Evolutionary conservation across 2,113 vertebrate genomes (phyloP).

Genomic region (Notarius quadriscutis): DNA sequence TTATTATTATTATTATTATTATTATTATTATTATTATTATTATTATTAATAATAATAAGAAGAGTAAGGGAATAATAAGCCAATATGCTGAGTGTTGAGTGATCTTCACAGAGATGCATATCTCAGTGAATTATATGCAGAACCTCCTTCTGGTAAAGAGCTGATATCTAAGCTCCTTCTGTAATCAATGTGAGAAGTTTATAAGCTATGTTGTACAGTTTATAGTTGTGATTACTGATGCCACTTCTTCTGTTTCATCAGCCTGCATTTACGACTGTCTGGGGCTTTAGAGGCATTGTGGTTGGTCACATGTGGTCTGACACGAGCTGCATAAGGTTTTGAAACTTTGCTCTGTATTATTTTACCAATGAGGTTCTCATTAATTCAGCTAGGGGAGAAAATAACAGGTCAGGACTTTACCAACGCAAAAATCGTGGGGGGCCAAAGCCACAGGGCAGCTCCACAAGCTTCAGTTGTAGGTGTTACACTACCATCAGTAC

Average conservation of each 20-base stretch:
- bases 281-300: neutral
- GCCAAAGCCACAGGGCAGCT: slow-evolving; percentile 41
- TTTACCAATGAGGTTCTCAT: slow-evolving; percentile 25
- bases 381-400: slow-evolving; percentile 19
- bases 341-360: slow-evolving; percentile 9
- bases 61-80: neutral
- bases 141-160: neutral
- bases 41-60: neutral
- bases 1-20: too few relatives aligned
- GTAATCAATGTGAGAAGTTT: slow-evolving; percentile 1
- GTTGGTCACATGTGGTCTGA: slow-evolving; percentile 18
- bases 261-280: neutral
- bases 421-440: slow-evolving; percentile 7
- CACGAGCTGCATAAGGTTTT: neutral
- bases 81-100: neutral
- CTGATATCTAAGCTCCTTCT: neutral
- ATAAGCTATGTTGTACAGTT: slow-evolving; percentile 1
- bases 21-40: too few relatives aligned
- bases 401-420: slow-evolving; percentile 19
- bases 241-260: neutral
- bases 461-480: slow-evolving; percentile 25
- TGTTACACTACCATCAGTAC: slow-evolving; percentile 50
- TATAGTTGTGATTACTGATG: neutral
- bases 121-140: neutral
- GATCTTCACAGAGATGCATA: neutral